Base-by-base conservation (phyloP, 2,888 invertebrate species). In the Platerodrilus igneus region DNA sequence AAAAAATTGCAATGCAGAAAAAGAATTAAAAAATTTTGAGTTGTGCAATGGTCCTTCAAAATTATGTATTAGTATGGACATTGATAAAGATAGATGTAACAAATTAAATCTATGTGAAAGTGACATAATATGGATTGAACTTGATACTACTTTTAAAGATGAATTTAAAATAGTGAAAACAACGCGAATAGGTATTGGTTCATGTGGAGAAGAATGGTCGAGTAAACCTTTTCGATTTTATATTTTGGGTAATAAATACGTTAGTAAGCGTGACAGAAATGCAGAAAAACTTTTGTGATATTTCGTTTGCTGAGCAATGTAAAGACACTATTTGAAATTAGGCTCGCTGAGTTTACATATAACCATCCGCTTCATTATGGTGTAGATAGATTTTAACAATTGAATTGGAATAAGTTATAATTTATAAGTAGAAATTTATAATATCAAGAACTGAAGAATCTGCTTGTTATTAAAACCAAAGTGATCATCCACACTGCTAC, bases 21-120 rank as follows among this genome's bases (percentile, higher is more conserved):
- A 57, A 52, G 41, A 51, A 15, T 56, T 74, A 7, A 72, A 74
- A 51, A 39, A 53, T 1, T 68, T 73, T 34, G 74, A 81, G 44
- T 59, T 85, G 7, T 78, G 81, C 41, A 83, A 81, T 62, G 85
- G 85, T 0, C 84, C 85, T 2, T 77, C 83, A 4, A 85, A 85
- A 62, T 62, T 85, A 5, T 84, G 83, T 51, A 76, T 79, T 37
- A 74, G 81, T 10, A 68, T 82, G 48, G 61, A 70, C 37, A 76
- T 85, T 32, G 69, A 66, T 4, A 79, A 75, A 58, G 64, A 64
- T 13, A 63, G 63, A 20, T 72, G 74, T 39, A 79, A 82, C 57
- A 69, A 73, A 59, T 50, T 69, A 38, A 72, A 78, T 61, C 55
- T 82, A 52, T 62, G 64, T 19, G 59, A 62, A 3, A 73, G 70